Evolutionary conservation across 1,140 invertebrate species (phyloP), one percentile per base, ranked within the genome.

Genomic region (Whitmania pigra): DNA sequence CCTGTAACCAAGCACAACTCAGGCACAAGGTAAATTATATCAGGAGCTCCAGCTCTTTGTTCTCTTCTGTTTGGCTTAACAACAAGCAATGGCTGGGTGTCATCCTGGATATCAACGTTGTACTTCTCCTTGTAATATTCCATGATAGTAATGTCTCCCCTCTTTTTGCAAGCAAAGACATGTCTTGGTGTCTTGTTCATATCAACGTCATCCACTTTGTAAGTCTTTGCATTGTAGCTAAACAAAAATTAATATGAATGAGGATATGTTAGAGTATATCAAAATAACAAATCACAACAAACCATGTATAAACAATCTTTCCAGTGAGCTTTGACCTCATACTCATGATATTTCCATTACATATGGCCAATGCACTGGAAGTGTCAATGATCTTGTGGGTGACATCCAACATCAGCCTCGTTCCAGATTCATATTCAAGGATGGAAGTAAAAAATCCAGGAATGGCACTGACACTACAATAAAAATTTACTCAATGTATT

Each of bases 141-240:
- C 0, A 90, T 85, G 55, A 85, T 83, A 18, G 13, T 63, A 22
- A 85, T 84, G 43, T 49, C 43, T 49, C 43, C 43, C 53, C 84
- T 84, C 36, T 84, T 84, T 49, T 17, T 49, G 43, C 43, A 49
- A 3, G 80, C 85, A 63, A 88, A 89, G 0, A 76, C 80, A 1
- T 87, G 86, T 0, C 75, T 82, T 15, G 87, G 87, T 20, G 83
- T 84, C 79, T 87, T 87, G 60, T 88, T 84, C 81, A 89, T 94
- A 66, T 88, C 86, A 3, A 97, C 87, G 78, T 97, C 94, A 82
- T 94, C 92, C 36, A 97, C 84, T 53, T 87, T 83, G 78, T 97
- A 97, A 0, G 90, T 90, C 78, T 87, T 89, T 77, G 94, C 94
- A 76, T 97, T 97, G 77, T 97, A 97, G 67, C 88, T 73, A 60